Percentiles rank a stretch among this genome's conserved stretches.
phyloP scores from a whole-genome alignment of 2,888 invertebrate genomes.

The Stictocephala bisonia region DNA sequence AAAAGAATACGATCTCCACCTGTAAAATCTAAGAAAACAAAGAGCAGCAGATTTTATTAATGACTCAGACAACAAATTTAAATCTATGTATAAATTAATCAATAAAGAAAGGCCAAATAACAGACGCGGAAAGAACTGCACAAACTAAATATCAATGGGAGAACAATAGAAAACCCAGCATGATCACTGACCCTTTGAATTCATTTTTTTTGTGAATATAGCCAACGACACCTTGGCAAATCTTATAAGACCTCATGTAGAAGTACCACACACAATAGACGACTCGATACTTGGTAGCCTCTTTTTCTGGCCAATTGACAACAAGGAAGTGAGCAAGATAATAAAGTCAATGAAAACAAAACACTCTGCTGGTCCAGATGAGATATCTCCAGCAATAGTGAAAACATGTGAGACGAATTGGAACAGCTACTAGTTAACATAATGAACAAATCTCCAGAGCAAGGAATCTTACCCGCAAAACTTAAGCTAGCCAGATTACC shows the following conservation, averaged over 20 bases:
- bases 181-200: not conserved
- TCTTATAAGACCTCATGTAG: not conserved
- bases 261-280: not conserved
- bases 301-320: too few relatives aligned
- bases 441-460: conserved; percentile 8
- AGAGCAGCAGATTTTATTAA: too few relatives aligned
- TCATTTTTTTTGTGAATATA: conserved; percentile 1
- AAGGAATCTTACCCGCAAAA: conserved; percentile 10
- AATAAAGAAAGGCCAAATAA: not conserved
- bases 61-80: too few relatives aligned
- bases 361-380: not conserved
- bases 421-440: conserved; percentile 10
- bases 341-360: not conserved
- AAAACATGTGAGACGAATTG: conserved; percentile 17
- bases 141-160: not conserved
- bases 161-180: not conserved
- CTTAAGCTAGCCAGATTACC: conserved; percentile 19
- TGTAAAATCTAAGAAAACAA: too few relatives aligned
- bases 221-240: not conserved
- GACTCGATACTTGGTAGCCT: not conserved
- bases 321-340: too few relatives aligned
- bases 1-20: not conserved
- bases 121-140: not conserved
- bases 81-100: not conserved
- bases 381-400: conserved; percentile 12